Conservation (phyloP, 2,797 vertebrate species). For the Lacerta agilis region DNA sequence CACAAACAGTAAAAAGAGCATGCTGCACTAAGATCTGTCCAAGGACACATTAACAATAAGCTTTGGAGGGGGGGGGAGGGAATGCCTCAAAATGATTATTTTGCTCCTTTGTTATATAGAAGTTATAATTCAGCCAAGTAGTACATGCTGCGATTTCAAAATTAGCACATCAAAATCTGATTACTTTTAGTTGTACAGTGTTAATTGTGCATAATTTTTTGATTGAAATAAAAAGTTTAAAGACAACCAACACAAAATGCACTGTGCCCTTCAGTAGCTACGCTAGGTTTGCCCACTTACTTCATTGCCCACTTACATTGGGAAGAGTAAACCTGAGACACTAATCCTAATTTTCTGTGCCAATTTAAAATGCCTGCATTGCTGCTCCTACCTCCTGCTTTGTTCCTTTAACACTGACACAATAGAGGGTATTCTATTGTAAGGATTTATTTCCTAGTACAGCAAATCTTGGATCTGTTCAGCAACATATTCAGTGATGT, state of each 20-base stretch:
- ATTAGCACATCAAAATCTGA: background rate
- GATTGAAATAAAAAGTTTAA: background rate
- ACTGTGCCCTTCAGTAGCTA: background rate
- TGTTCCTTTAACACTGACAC: background rate
- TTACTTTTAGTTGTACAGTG: background rate
- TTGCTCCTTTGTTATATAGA: slow-evolving; percentile 19
- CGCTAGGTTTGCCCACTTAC: background rate
- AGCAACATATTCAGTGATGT: slow-evolving; percentile 1
- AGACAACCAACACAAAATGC: background rate
- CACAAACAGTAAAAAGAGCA: background rate
- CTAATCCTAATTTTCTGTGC: background rate
- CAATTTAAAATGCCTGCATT: background rate
- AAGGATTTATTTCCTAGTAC: background rate
- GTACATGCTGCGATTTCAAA: background rate
- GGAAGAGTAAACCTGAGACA: background rate
- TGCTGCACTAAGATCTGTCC: background rate
- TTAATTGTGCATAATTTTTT: background rate
- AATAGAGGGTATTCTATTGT: background rate
- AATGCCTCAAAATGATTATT: background rate
- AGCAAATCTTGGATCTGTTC: background rate
- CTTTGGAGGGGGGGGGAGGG: background rate
- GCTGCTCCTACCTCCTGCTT: background rate
- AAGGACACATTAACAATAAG: rapidly evolving
- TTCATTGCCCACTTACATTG: background rate
- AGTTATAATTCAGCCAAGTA: slow-evolving; percentile 41